Conservation (phyloP, 2,113 vertebrate genomes). For the Dipodomys spectabilis region DNA sequence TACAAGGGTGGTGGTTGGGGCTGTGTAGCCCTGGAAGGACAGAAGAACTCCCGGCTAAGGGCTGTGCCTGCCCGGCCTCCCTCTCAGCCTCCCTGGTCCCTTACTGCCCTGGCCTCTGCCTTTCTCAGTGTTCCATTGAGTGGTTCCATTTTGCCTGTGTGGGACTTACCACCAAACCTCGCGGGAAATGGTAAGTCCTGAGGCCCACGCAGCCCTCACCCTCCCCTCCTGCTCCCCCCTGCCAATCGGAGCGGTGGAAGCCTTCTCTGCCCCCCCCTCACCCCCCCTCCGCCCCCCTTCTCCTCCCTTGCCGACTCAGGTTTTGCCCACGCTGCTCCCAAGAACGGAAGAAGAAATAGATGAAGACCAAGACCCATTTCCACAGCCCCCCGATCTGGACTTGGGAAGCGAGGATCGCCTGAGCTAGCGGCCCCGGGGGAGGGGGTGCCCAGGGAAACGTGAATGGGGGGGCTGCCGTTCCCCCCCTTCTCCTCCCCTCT, state of each 20-base stretch:
- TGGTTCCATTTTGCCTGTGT: constrained; percentile 99
- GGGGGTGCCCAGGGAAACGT: constrained; percentile 38
- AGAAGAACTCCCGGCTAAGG: too few relatives aligned
- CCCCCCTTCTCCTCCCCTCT: background rate
- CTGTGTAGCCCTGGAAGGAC: background rate
- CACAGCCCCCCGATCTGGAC: constrained; percentile 50
- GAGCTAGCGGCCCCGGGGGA: constrained; percentile 38
- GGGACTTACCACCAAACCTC: constrained; percentile 97
- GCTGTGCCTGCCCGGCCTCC: too few relatives aligned
- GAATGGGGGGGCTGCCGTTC: background rate
- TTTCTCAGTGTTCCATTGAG: constrained; percentile 96
- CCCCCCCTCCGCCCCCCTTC: background rate
- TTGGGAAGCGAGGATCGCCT: constrained; percentile 62
- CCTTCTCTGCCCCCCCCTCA: background rate
- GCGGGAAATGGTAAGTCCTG: constrained; percentile 96
- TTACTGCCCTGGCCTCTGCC: constrained; percentile 53
- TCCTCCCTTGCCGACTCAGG: constrained; percentile 78
- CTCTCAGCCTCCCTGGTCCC: background rate
- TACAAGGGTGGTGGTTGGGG: background rate
- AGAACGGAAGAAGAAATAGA: constrained; percentile 92
- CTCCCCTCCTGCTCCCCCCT: background rate
- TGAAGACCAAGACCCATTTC: constrained; percentile 49
- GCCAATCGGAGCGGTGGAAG: background rate
- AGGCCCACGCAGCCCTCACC: too few relatives aligned
- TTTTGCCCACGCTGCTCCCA: constrained; percentile 92